phyloP scores from a whole-genome alignment of 2,888 invertebrate genomes.

The Suillia variegata region DNA sequence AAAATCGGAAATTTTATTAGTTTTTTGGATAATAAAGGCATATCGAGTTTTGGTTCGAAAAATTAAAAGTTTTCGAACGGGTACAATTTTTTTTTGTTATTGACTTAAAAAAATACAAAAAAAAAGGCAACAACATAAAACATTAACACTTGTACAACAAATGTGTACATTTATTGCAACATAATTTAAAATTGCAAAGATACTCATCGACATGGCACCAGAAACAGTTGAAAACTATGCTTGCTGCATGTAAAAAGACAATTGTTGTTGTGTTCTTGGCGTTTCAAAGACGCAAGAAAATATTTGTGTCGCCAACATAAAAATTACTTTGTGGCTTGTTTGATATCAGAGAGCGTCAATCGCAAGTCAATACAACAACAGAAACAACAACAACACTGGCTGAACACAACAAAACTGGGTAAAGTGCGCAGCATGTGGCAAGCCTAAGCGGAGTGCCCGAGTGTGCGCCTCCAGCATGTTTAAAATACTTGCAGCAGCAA shows the following conservation, averaged over 20 bases:
- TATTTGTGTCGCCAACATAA: constrained; percentile 46
- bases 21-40: too few relatives aligned
- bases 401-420: neutral
- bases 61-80: too few relatives aligned
- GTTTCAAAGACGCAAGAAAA: constrained; percentile 35
- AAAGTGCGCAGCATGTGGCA: constrained; percentile 45
- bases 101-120: too few relatives aligned
- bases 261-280: neutral
- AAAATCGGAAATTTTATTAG: too few relatives aligned
- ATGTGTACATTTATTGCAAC: neutral
- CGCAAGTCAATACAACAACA: constrained; percentile 28
- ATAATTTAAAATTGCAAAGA: neutral
- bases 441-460: constrained; percentile 34
- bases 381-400: neutral
- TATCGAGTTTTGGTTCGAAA: too few relatives aligned
- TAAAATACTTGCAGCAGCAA: neutral
- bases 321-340: constrained; percentile 34
- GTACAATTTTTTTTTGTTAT: too few relatives aligned
- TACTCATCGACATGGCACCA: constrained; percentile 26
- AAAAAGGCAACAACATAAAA: too few relatives aligned
- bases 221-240: constrained; percentile 22
- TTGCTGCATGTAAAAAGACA: constrained; percentile 32
- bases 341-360: constrained; percentile 40
- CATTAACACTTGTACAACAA: neutral
- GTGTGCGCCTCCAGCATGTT: neutral